phyloP scores from a whole-genome alignment of 1,140 invertebrate species.

The Polyergus mexicanus region DNA sequence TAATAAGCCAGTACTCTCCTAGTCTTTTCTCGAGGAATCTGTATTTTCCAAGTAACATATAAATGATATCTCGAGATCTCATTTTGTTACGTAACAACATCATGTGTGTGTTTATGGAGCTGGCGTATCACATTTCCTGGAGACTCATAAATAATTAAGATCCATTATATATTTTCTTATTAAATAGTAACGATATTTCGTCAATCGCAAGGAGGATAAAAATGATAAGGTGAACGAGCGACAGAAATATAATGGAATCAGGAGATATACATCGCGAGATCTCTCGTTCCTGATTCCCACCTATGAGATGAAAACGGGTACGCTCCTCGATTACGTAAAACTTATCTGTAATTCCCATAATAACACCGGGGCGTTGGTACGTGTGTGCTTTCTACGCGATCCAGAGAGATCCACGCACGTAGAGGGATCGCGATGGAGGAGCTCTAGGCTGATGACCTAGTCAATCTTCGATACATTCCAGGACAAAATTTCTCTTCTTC shows the following conservation, averaged over 20 bases:
- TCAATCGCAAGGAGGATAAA: neutral
- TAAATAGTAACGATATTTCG: neutral
- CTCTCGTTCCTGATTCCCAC: slow-evolving; percentile 20
- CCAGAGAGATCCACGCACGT: slow-evolving; percentile 27
- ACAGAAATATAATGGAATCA: slow-evolving; percentile 28
- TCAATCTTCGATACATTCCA: neutral
- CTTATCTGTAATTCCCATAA: slow-evolving; percentile 52
- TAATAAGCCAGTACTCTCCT: neutral
- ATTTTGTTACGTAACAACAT: no score
- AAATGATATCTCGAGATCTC: no score
- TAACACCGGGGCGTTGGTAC: slow-evolving; percentile 30
- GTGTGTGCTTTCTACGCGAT: slow-evolving; percentile 19
- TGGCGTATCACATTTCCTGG: no score
- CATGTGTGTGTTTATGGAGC: no score
- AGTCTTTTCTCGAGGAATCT: neutral
- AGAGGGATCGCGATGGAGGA: neutral
- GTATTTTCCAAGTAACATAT: no score
- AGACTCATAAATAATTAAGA: no score
- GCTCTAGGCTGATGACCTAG: no score
- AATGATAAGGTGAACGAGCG: neutral
- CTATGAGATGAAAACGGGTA: slow-evolving; percentile 34
- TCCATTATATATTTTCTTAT: neutral
- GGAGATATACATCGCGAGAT: slow-evolving; percentile 2
- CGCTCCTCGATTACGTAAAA: slow-evolving; percentile 47
- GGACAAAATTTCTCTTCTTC: neutral